Percentiles rank a stretch among this genome's conserved stretches.
phyloP scores from a whole-genome alignment of 2,113 vertebrate genomes.

The Sander vitreus region DNA sequence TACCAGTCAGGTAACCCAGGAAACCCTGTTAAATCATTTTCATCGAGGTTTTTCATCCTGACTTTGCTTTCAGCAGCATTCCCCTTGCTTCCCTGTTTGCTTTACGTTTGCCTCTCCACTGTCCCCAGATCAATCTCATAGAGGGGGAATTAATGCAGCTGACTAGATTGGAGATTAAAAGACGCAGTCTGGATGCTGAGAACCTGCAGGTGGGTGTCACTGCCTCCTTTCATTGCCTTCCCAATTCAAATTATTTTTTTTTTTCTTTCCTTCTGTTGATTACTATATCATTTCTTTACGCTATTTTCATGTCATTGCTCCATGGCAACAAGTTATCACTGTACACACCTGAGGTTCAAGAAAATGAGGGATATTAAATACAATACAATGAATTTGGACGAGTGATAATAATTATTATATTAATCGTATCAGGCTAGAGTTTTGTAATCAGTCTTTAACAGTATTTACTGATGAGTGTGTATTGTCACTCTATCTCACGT shows the following conservation, averaged over 20 bases:
- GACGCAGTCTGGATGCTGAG: constrained; percentile 94
- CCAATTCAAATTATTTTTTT: background rate
- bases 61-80: constrained; percentile 34
- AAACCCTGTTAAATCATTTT: constrained; percentile 14
- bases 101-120: constrained; percentile 84
- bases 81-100: constrained; percentile 49
- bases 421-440: background rate
- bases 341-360: background rate
- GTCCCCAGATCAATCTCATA: constrained; percentile 99
- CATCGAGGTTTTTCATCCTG: constrained; percentile 24
- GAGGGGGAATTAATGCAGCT: constrained; percentile 97
- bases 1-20: background rate
- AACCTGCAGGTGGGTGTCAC: constrained; percentile 92
- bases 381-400: background rate
- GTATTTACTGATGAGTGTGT: constrained; percentile 8
- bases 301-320: constrained; percentile 50
- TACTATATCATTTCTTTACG: constrained; percentile 1
- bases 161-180: constrained; percentile 99
- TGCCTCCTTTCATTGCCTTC: constrained; percentile 19
- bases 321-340: constrained; percentile 17
- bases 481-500: too few relatives aligned
- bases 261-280: background rate
- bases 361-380: background rate
- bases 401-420: background rate
- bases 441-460: background rate